phyloP scores from a whole-genome alignment of 1,140 invertebrate species.

The Brachionus rubens region DNA sequence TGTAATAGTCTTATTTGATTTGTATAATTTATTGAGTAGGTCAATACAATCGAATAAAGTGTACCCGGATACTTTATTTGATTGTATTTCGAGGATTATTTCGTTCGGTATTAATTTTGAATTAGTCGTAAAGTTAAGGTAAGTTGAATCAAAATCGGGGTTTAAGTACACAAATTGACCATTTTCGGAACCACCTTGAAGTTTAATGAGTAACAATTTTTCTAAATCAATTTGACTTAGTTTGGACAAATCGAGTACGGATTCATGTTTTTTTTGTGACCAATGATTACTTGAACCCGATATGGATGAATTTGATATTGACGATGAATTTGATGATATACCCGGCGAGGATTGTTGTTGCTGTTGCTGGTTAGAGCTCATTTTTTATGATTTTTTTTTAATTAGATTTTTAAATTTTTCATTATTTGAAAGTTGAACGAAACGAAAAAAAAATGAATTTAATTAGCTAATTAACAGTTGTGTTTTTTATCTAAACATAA shows the following conservation, averaged over 20 bases:
- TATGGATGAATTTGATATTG: neutral
- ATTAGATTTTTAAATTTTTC: neutral
- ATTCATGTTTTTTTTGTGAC: constrained; percentile 33
- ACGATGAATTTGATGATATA: constrained; percentile 13
- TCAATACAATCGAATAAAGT: constrained; percentile 21
- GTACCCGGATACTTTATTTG: constrained; percentile 29
- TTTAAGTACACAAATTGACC: constrained; percentile 33
- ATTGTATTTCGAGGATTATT: constrained; percentile 24
- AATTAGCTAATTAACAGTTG: constrained; percentile 41
- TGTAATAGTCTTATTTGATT: neutral
- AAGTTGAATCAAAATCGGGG: neutral
- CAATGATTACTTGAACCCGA: constrained; percentile 2
- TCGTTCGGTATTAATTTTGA: neutral
- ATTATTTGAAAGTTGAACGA: neutral
- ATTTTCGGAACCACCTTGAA: constrained; percentile 36
- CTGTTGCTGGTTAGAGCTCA: neutral
- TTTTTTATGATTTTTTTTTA: neutral
- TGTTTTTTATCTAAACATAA: neutral
- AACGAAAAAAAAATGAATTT: neutral
- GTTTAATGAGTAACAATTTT: neutral
- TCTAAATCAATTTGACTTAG: constrained; percentile 19
- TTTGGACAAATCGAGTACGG: constrained; percentile 1
- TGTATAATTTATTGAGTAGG: neutral
- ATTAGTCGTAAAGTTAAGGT: neutral
- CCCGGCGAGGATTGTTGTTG: constrained; percentile 8